These are phyloP conservation scores for Amniataba percoides DNA, from an alignment of 2,797 vertebrate species.

Conservation along the genomic window DNA sequence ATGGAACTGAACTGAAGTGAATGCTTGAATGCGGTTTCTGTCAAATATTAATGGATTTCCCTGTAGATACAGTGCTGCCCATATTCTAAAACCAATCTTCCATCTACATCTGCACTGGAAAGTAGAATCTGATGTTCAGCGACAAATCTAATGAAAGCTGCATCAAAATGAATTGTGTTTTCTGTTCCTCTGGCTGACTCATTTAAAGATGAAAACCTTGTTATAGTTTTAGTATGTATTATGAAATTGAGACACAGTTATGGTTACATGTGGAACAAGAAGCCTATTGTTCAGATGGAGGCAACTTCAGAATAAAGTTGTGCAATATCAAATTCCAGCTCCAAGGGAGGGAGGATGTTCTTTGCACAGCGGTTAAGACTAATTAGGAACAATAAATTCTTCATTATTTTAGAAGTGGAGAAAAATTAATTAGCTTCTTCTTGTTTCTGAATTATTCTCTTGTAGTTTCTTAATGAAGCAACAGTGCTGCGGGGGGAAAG, in stretches of 20 bases:
- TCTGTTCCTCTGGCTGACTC: conserved; percentile 2
- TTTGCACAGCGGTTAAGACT: conserved; percentile 45
- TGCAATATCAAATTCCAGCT: conserved; percentile 43
- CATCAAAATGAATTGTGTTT: conserved; percentile 11
- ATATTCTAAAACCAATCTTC: conserved; percentile 4
- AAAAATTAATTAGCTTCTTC: conserved; percentile 44
- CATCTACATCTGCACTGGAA: neutral
- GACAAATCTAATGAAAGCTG: conserved; percentile 17
- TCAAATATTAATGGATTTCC: neutral
- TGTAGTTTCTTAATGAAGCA: conserved; percentile 43
- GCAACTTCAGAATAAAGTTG: conserved; percentile 40
- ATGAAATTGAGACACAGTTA: conserved; percentile 7
- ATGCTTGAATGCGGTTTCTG: neutral
- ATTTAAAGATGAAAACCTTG: conserved; percentile 16
- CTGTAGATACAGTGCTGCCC: neutral
- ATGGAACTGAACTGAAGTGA: no score
- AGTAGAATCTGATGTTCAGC: conserved; percentile 5
- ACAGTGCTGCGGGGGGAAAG: conserved; percentile 39
- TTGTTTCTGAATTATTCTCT: conserved; percentile 30
- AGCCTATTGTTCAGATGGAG: conserved; percentile 38
- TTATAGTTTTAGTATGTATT: conserved; percentile 1
- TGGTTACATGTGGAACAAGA: conserved; percentile 17
- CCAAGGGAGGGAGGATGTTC: conserved; percentile 35
- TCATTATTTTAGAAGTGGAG: conserved; percentile 39
- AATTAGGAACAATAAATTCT: conserved; percentile 55